A percentile compares a stretch with the other conserved stretches of the same genome.
Conservation (phyloP, 2,888 invertebrate species). For the Acrobasis suavella region DNA sequence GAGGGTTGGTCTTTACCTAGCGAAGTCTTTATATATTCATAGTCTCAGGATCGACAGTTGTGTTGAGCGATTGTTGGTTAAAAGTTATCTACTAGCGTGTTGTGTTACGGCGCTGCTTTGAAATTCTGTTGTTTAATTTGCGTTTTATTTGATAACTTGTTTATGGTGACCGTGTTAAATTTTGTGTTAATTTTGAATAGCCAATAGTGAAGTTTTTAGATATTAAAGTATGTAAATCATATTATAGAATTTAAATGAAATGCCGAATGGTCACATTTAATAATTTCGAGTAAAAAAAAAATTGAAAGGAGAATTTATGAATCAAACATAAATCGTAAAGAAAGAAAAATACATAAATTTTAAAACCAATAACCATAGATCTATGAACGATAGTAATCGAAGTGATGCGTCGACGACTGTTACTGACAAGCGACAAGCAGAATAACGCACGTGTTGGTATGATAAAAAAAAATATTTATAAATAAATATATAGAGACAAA, state of each 20-base stretch:
- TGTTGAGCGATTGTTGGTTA: not conserved
- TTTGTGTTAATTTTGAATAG: slow-evolving; percentile 7
- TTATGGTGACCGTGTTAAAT: not conserved
- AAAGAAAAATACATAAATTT: not conserved
- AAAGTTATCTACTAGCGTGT: not conserved
- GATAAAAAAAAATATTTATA: not conserved
- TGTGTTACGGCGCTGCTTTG: not conserved
- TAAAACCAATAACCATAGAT: slow-evolving; percentile 3
- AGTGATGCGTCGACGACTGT: not conserved
- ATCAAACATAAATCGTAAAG: not conserved
- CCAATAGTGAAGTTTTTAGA: slow-evolving; percentile 6
- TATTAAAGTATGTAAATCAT: not conserved
- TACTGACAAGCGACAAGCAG: slow-evolving; percentile 4
- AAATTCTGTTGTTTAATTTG: slow-evolving; percentile 1
- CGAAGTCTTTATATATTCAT: too few species aligned
- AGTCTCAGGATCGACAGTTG: not conserved
- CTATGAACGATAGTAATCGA: not conserved
- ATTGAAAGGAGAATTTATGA: not conserved
- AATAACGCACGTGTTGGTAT: not conserved
- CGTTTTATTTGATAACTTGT: not conserved
- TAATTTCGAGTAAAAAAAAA: not conserved
- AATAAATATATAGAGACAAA: too few species aligned
- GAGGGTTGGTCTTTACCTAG: too few species aligned
- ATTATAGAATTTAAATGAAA: not conserved
- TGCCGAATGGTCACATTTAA: not conserved